Base-by-base conservation (phyloP, 2,797 vertebrate genomes). In the Harpagifer antarcticus region DNA sequence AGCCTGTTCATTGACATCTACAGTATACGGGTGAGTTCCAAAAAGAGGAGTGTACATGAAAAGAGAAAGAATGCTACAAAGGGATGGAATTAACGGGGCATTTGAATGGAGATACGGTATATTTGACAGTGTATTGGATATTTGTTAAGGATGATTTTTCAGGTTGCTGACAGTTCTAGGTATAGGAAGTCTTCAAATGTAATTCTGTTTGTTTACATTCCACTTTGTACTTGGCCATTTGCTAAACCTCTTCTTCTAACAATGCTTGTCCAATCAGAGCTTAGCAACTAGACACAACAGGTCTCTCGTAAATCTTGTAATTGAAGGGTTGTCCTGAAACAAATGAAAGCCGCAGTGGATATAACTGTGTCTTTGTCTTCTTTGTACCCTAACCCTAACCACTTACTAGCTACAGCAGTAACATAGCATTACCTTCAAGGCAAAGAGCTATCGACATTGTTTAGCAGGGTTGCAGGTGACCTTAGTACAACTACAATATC, bases 1-100 rank as follows among this genome's bases (percentile, higher is more conserved):
- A 4, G 74, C 40, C 81, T 60, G 80, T 83, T 79, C 76, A 63
- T 76, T 88, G 79, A 85, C 78, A 80, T 78, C n/a, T 56, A 23
- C 44, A 7, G 14, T 52, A 33, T 74, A 82, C 57, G 54, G 68
- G 74, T 40, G 68, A 79, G 68, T 66, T 82, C 74, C 57, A 67
- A 75, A 82, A 58, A 31, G 33, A 57, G 33, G 17, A 1, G 14
- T 48, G 53, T 23, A 50, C 60, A 43, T 52, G 33, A 59, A 81
- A 40, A 68, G 16, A 61, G 9, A 37, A 37, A 56, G 44, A 9
- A 33, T 64, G 23, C 67, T 7, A 57, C 9, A 78, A 16, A 55
- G 20, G 37, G n/a, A 68, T 0, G n/a, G 20, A 64, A 33, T 65
- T 52, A 74, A 6, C 63, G 33, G 59, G 48, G 27, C 64, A 59